Evolutionary conservation across 2,797 vertebrate genomes (phyloP).

Genomic region (Setipinna tenuifilis): DNA sequence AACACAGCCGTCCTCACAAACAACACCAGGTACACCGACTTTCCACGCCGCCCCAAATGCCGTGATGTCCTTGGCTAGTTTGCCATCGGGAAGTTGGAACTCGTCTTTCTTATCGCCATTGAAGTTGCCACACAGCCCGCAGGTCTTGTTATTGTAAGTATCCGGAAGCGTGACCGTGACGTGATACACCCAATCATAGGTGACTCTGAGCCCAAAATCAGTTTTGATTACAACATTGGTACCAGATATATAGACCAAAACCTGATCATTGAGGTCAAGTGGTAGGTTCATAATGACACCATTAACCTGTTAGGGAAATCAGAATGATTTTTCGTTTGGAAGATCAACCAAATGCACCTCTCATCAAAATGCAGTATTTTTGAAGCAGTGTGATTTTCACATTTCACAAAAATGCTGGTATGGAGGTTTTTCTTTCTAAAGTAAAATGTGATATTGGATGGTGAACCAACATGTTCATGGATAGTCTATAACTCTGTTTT

Average conservation of each 20-base stretch:
- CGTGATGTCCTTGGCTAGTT: slow-evolving; percentile 64
- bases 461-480: no score
- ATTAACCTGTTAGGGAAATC: slow-evolving; percentile 65
- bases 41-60: slow-evolving; percentile 67
- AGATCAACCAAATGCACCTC: no score
- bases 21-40: slow-evolving; percentile 56
- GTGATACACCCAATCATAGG: slow-evolving; percentile 70
- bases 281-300: slow-evolving; percentile 68
- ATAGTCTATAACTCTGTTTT: no score
- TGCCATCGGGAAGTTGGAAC: slow-evolving; percentile 67
- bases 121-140: slow-evolving; percentile 77
- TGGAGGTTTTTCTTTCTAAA: no score
- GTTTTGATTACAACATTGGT: slow-evolving; percentile 59
- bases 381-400: no score
- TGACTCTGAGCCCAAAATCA: slow-evolving; percentile 69
- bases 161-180: slow-evolving; percentile 69
- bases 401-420: no score
- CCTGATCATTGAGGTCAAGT: slow-evolving; percentile 60
- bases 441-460: no score
- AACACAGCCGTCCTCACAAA: slow-evolving; percentile 65
- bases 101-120: slow-evolving; percentile 67
- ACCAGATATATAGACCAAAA: slow-evolving; percentile 65
- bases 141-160: slow-evolving; percentile 66
- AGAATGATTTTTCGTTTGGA: background rate
- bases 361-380: no score